A percentile compares a stretch with the other conserved stretches of the same genome.
Evolutionary conservation across 2,797 vertebrate species (phyloP).

Genomic region (Florisuga fusca): DNA sequence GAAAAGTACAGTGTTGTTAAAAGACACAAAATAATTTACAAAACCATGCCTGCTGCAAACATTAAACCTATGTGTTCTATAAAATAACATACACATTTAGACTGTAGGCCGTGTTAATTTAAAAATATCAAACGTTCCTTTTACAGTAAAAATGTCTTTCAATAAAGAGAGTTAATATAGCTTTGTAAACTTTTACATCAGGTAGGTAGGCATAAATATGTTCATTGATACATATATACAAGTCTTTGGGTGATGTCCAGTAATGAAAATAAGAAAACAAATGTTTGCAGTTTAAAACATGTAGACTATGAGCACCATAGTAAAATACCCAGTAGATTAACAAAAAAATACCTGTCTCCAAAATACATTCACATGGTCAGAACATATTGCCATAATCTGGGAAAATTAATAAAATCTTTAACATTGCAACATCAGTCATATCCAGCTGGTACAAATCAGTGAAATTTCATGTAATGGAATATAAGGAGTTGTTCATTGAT

Average conservation of each 20-base stretch:
- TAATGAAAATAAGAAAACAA: neutral
- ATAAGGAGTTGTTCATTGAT: neutral
- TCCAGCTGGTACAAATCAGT: neutral
- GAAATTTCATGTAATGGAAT: neutral
- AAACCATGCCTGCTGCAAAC: neutral
- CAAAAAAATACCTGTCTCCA: neutral
- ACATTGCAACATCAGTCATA: neutral
- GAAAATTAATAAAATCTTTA: neutral
- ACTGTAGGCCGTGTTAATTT: neutral
- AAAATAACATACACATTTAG: slow-evolving; percentile 2
- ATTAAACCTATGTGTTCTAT: neutral
- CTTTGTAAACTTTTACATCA: slow-evolving; percentile 2
- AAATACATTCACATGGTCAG: neutral
- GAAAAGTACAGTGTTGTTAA: neutral
- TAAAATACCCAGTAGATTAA: neutral
- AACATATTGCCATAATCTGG: neutral
- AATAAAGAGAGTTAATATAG: slow-evolving; percentile 21
- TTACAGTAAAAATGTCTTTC: slow-evolving; percentile 32
- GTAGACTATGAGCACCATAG: neutral
- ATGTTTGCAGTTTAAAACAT: neutral
- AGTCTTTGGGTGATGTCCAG: neutral
- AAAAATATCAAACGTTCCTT: slow-evolving; percentile 17
- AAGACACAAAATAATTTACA: neutral
- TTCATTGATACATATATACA: neutral
- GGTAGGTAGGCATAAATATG: neutral